These are phyloP conservation scores for Terebella lapidaria DNA, from an alignment of 2,888 invertebrate species.

Conservation along the genomic window DNA sequence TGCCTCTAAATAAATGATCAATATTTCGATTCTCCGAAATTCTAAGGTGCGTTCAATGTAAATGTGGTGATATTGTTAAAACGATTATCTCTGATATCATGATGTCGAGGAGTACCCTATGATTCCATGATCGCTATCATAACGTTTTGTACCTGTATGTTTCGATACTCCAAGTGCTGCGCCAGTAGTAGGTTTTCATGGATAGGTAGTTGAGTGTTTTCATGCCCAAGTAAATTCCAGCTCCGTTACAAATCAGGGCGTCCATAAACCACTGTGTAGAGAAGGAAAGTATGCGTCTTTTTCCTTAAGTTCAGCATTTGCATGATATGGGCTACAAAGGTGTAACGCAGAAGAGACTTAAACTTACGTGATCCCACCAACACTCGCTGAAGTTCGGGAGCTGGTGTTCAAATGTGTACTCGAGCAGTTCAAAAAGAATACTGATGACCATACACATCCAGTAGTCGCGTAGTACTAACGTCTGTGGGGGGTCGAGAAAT, in stretches of 20 bases:
- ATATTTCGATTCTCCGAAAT: no score
- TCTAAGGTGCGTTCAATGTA: no score
- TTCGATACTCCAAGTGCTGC: slow-evolving; percentile 59
- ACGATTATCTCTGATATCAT: no score
- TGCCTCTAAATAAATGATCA: slow-evolving; percentile 56
- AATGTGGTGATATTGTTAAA: no score
- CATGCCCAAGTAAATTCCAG: slow-evolving; percentile 58
- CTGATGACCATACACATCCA: slow-evolving; percentile 59
- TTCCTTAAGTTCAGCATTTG: no score
- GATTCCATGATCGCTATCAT: no score
- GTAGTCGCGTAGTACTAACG: slow-evolving; percentile 58
- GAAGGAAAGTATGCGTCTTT: no score
- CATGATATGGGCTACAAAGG: no score
- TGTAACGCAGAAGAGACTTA: not conserved
- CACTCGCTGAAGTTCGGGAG: slow-evolving; percentile 61
- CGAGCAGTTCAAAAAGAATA: slow-evolving; percentile 59
- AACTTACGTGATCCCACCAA: slow-evolving; percentile 61
- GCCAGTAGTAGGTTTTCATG: slow-evolving; percentile 59
- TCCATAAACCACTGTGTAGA: slow-evolving; percentile 59
- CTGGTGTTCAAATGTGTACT: slow-evolving; percentile 60
- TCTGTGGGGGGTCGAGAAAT: slow-evolving; percentile 33
- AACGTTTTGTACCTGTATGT: slow-evolving; percentile 57
- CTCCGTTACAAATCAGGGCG: slow-evolving; percentile 58
- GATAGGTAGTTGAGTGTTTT: slow-evolving; percentile 57
- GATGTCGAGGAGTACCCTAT: no score